Conservation (phyloP, 1,140 invertebrate genomes). For the Oryzaephilus surinamensis region DNA sequence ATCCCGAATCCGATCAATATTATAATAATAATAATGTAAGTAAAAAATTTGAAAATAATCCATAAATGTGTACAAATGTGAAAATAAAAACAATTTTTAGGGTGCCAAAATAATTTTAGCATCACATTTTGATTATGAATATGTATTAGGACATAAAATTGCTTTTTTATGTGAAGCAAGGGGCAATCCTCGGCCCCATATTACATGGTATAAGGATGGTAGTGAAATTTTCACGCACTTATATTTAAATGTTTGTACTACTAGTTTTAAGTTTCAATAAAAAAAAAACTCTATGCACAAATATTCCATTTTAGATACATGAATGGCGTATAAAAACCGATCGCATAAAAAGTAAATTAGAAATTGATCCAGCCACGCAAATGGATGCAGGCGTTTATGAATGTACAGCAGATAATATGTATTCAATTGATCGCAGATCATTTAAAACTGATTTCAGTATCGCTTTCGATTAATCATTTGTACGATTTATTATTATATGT, state of each 20-base stretch:
- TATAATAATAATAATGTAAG: conserved; percentile 80
- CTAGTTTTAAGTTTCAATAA: not conserved
- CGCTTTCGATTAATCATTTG: conserved; percentile 58
- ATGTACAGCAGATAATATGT: conserved; percentile 87
- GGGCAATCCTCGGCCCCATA: conserved; percentile 72
- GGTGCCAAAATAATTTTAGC: conserved; percentile 82
- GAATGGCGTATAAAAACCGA: conserved; percentile 75
- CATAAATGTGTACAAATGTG: not conserved
- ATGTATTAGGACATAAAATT: conserved; percentile 85
- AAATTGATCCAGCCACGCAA: conserved; percentile 87
- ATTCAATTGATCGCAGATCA: conserved; percentile 76
- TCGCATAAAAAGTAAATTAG: conserved; percentile 81
- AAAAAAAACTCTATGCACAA: not conserved
- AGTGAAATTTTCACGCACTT: conserved; percentile 79
- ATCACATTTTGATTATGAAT: conserved; percentile 89
- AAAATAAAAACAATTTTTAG: conserved; percentile 39
- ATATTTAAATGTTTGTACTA: conserved; percentile 68
- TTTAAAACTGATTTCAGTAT: conserved; percentile 90
- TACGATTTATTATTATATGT: too few relatives aligned
- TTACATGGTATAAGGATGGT: conserved; percentile 90
- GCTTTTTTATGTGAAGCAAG: conserved; percentile 80
- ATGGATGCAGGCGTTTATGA: conserved; percentile 87
- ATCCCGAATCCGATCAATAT: conserved; percentile 76
- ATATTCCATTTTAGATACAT: conserved; percentile 53
- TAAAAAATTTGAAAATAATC: conserved; percentile 18